phyloP scores from a whole-genome alignment of 2,113 vertebrate genomes.

The Odontophorus gujanensis region DNA sequence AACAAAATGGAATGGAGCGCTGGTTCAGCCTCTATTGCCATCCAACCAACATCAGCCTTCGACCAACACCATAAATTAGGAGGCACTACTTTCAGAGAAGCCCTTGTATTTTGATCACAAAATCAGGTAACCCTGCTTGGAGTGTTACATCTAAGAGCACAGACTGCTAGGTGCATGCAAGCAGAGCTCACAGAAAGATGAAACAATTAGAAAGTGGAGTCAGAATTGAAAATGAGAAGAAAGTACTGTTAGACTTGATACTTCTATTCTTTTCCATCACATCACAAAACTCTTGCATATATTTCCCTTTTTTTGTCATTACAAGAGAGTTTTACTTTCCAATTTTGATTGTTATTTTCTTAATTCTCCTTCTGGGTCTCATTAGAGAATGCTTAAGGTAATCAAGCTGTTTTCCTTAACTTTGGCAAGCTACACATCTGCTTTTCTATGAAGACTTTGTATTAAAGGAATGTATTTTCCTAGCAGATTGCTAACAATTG shows the following conservation, averaged over 20 bases:
- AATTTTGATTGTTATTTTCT: not conserved
- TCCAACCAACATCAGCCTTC: too few species aligned
- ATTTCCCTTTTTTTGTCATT: not conserved
- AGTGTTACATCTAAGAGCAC: not conserved
- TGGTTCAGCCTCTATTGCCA: too few species aligned
- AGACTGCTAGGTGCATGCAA: not conserved
- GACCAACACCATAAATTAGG: too few species aligned
- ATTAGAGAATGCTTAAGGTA: not conserved
- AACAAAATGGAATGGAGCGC: too few species aligned
- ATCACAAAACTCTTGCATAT: not conserved
- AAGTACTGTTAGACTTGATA: not conserved
- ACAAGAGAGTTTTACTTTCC: not conserved
- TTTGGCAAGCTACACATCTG: not conserved
- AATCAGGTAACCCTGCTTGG: not conserved
- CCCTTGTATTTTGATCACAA: not conserved
- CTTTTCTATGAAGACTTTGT: not conserved
- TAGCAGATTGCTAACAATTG: not conserved
- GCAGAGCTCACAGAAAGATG: not conserved
- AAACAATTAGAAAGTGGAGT: not conserved
- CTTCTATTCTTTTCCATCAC: fast-evolving
- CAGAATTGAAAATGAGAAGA: not conserved
- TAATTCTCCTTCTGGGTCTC: not conserved
- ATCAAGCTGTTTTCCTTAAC: not conserved
- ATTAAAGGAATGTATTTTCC: not conserved
- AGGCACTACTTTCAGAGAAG: too few species aligned